Evolutionary conservation across 1,140 invertebrate species (phyloP).

Genomic region (Colletes latitarsis): DNA sequence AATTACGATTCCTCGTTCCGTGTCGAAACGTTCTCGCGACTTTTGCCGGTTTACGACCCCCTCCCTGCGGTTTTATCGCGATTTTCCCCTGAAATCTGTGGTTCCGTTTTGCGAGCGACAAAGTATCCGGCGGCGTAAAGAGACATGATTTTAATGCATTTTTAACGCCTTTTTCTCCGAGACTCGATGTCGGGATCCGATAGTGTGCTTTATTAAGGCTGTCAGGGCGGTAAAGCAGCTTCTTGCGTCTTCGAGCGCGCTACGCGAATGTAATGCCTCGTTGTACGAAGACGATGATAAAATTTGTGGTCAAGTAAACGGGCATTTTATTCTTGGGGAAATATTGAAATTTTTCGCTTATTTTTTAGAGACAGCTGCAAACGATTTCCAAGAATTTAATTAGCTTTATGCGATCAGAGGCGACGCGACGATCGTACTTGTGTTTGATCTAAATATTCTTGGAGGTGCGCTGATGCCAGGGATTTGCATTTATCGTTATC

Average conservation of each 20-base stretch:
- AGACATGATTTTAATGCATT: neutral
- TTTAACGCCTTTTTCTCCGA: too few relatives aligned
- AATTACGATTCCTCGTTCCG: slow-evolving; percentile 76
- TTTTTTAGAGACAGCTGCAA: neutral
- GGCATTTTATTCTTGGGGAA: neutral
- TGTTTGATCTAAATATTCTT: too few relatives aligned
- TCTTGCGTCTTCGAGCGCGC: neutral
- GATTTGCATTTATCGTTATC: too few relatives aligned
- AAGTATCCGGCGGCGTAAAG: neutral
- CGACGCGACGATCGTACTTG: too few relatives aligned
- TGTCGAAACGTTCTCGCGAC: slow-evolving; percentile 14
- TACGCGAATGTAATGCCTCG: neutral
- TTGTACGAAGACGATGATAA: neutral
- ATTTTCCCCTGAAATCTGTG: neutral
- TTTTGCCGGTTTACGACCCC: neutral
- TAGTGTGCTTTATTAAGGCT: slow-evolving; percentile 1
- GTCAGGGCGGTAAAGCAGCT: neutral
- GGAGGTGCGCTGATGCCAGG: too few relatives aligned
- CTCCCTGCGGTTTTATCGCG: slow-evolving; percentile 1
- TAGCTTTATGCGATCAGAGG: too few relatives aligned
- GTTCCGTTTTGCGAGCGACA: neutral
- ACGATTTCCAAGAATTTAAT: too few relatives aligned
- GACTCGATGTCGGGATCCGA: too few relatives aligned
- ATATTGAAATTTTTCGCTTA: too few relatives aligned
- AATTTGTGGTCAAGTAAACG: neutral